A percentile compares a stretch with the other conserved stretches of the same genome.
Conservation (phyloP, 2,797 vertebrate genomes). For the Chelon auratus region DNA sequence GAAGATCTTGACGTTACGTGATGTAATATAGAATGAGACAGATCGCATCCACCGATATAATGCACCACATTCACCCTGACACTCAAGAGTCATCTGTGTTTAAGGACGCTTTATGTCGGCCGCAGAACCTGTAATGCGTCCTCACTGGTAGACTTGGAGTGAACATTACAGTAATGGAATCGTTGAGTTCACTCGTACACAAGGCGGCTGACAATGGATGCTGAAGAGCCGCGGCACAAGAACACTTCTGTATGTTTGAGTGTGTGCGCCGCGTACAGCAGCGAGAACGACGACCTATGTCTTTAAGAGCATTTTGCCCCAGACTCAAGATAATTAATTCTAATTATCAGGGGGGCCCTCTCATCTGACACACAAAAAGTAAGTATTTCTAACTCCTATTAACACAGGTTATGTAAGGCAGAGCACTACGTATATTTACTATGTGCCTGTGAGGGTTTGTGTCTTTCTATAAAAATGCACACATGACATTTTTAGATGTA, state of each 20-base stretch:
- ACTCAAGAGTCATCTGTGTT: constrained; percentile 34
- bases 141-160: constrained; percentile 42
- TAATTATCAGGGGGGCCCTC: constrained; percentile 71
- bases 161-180: constrained; percentile 57
- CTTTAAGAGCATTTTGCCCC: constrained; percentile 67
- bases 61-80: constrained; percentile 27
- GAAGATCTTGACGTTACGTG: constrained; percentile 8
- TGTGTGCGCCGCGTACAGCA: constrained; percentile 10
- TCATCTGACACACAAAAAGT: constrained; percentile 78
- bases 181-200: constrained; percentile 37
- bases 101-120: constrained; percentile 53
- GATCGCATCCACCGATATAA: constrained; percentile 7
- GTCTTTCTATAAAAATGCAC: constrained; percentile 42
- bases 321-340: constrained; percentile 79
- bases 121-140: constrained; percentile 22
- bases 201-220: constrained; percentile 40
- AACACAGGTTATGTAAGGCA: constrained; percentile 50
- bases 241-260: constrained; percentile 36
- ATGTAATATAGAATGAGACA: constrained; percentile 15
- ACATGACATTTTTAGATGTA: constrained; percentile 48
- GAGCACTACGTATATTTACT: constrained; percentile 12
- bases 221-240: constrained; percentile 41
- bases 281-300: constrained; percentile 63
- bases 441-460: constrained; percentile 4
- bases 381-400: constrained; percentile 74